Conservation (phyloP, 2,113 vertebrate genomes). For the Morphnarchus princeps region DNA sequence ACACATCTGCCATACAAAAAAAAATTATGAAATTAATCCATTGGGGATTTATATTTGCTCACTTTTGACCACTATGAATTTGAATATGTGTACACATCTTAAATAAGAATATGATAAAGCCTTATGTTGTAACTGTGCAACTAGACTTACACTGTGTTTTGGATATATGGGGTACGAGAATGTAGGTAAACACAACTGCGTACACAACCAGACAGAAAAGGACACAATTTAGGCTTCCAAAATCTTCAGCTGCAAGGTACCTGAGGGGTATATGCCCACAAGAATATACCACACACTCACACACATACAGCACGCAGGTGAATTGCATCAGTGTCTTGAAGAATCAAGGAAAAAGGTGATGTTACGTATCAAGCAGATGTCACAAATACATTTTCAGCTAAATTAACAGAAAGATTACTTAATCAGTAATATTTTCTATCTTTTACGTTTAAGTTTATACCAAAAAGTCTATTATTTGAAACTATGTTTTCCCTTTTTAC, state of each 20-base stretch:
- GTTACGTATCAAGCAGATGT: not conserved
- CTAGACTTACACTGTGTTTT: not conserved
- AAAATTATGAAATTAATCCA: not conserved
- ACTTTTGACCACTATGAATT: not conserved
- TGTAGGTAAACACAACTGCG: not conserved
- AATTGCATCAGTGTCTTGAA: constrained; percentile 13
- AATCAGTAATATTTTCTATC: not conserved
- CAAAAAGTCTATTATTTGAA: not conserved
- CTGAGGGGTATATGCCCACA: no score
- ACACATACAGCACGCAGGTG: not conserved
- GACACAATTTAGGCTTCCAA: not conserved
- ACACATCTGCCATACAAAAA: not conserved
- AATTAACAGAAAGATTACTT: not conserved
- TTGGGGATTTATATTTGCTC: not conserved
- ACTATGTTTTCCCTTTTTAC: not conserved
- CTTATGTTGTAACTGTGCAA: not conserved
- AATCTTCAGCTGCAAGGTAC: not conserved
- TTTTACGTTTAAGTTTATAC: not conserved
- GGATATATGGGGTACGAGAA: not conserved
- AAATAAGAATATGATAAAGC: not conserved
- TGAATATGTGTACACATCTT: not conserved
- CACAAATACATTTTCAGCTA: not conserved
- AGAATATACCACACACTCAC: not conserved
- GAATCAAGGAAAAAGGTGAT: not conserved
- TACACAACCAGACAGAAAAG: not conserved